Percentiles rank a stretch among this genome's conserved stretches.
These are phyloP conservation scores for Agriopis leucophaearia DNA, from an alignment of 2,888 invertebrate species.

Conservation along the genomic window DNA sequence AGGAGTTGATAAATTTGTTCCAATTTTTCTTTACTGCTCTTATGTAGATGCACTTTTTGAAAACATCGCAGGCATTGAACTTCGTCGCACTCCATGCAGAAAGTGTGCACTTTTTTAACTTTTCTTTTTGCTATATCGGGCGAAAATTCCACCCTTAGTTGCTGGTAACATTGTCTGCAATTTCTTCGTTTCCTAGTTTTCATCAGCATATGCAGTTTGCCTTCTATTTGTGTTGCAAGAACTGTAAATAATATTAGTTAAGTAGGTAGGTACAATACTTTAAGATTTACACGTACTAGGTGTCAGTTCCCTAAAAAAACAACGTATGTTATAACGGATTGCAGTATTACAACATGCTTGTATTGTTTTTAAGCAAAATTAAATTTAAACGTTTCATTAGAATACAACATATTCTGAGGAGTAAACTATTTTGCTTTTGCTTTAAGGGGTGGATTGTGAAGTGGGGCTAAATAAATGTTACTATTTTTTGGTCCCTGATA, in stretches of 20 bases:
- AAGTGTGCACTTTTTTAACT: conserved; percentile 38
- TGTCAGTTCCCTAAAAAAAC: background rate
- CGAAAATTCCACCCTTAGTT: conserved; percentile 2
- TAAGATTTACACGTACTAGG: background rate
- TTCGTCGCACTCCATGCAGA: conserved; percentile 9
- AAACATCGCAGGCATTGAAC: conserved; percentile 5
- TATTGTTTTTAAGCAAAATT: too few species aligned
- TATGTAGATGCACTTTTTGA: conserved; percentile 6
- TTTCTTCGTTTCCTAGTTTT: conserved; percentile 9
- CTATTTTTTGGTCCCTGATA: too few species aligned
- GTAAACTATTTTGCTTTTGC: too few species aligned
- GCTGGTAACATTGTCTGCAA: conserved; percentile 11
- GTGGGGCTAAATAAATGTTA: too few species aligned
- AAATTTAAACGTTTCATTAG: too few species aligned
- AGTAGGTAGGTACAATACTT: background rate
- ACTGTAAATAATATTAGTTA: conserved; percentile 3
- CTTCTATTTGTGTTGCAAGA: background rate
- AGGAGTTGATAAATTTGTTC: conserved; percentile 3
- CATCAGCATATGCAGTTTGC: conserved; percentile 1
- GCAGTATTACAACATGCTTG: background rate
- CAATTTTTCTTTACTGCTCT: conserved; percentile 4
- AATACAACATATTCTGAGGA: too few species aligned
- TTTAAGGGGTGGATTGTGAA: too few species aligned
- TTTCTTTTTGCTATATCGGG: conserved; percentile 40
- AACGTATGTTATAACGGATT: background rate